phyloP scores from a whole-genome alignment of 2,113 vertebrate genomes.

The Podarcis raffonei region DNA sequence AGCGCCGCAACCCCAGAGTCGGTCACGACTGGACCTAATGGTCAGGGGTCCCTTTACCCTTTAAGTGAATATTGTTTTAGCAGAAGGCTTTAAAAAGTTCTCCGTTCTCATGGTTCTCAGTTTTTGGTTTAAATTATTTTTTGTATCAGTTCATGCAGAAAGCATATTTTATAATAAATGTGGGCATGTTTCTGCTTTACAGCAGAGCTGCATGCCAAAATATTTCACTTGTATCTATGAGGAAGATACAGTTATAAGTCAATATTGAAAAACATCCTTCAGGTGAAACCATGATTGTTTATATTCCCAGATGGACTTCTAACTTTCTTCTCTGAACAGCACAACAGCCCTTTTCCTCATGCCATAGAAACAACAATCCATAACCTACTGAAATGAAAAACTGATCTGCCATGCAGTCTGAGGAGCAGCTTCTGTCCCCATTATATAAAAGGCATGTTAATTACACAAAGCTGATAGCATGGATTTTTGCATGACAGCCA shows the following conservation, averaged over 20 bases:
- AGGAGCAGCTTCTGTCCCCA: neutral
- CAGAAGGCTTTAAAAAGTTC: neutral
- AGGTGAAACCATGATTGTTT: too few relatives aligned
- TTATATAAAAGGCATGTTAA: neutral
- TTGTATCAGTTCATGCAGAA: neutral
- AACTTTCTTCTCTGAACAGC: too few relatives aligned
- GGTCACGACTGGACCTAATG: too few relatives aligned
- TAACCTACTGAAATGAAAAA: neutral
- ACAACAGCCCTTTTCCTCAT: neutral
- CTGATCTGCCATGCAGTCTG: neutral
- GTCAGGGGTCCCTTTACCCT: too few relatives aligned
- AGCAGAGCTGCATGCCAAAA: neutral
- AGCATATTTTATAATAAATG: neutral
- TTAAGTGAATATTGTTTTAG: conserved; percentile 1
- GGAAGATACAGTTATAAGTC: neutral
- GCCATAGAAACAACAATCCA: neutral
- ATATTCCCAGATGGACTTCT: too few relatives aligned
- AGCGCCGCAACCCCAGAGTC: too few relatives aligned
- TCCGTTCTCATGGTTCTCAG: neutral
- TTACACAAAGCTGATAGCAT: neutral
- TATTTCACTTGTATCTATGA: neutral
- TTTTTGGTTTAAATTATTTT: neutral
- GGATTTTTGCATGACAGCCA: neutral
- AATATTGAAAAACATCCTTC: neutral
- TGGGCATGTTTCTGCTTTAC: neutral